phyloP scores from a whole-genome alignment of 1,140 invertebrate genomes.

The Wiebesia pumilae region DNA sequence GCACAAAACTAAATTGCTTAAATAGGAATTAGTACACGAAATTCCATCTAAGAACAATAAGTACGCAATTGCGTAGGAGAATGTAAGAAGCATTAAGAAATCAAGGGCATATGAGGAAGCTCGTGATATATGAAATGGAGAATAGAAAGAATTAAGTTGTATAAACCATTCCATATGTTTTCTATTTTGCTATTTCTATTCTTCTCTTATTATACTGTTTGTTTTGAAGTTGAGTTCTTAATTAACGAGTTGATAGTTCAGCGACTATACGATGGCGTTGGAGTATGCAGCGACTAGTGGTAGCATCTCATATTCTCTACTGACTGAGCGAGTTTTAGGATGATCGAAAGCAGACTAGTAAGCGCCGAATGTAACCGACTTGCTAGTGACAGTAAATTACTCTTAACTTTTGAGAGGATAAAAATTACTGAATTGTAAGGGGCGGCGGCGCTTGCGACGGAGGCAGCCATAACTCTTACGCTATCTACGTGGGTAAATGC shows the following conservation, averaged over 20 bases:
- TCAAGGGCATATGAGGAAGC: not conserved
- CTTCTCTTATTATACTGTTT: constrained; percentile 41
- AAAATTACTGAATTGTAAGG: constrained; percentile 73
- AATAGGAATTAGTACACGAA: not conserved
- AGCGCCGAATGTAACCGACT: constrained; percentile 59
- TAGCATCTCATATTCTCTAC: constrained; percentile 35
- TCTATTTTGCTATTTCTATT: not conserved
- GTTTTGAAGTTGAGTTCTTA: constrained; percentile 51
- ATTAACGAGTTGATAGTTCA: constrained; percentile 48
- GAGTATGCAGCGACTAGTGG: not conserved
- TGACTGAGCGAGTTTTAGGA: not conserved
- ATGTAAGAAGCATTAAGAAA: not conserved
- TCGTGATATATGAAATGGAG: not conserved
- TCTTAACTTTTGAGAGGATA: constrained; percentile 72
- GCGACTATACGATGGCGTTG: not conserved
- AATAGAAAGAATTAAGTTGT: not conserved
- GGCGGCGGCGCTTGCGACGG: constrained; percentile 53
- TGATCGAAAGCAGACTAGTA: not conserved
- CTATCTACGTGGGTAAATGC: constrained; percentile 65
- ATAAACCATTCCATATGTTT: not conserved
- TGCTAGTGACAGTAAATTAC: constrained; percentile 70
- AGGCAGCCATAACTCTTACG: constrained; percentile 69
- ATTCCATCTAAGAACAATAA: not conserved
- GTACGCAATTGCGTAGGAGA: not conserved
- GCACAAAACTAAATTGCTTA: not conserved